These are phyloP conservation scores for Ceyx melanurus DNA, from an alignment of 2,113 vertebrate genomes.

Conservation along the genomic window DNA sequence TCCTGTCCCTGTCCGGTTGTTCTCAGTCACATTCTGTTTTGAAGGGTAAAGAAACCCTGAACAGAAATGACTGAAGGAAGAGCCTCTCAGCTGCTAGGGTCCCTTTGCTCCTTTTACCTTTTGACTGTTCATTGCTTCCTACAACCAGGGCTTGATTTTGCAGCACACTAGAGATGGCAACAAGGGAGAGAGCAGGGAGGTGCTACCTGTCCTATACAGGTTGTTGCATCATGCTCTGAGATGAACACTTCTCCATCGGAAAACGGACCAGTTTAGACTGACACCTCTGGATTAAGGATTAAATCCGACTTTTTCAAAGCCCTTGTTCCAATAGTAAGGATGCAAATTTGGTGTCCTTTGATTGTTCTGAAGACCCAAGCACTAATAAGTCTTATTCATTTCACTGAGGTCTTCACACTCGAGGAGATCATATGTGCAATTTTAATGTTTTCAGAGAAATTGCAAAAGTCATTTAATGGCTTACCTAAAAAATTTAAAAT, in stretches of 20 bases:
- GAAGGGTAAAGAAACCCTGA: background rate
- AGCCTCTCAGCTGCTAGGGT: background rate
- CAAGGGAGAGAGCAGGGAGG: background rate
- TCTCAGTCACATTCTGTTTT: background rate
- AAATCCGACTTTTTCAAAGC: background rate
- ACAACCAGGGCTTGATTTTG: background rate
- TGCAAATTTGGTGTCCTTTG: background rate
- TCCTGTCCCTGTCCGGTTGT: background rate
- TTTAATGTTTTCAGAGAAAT: no score
- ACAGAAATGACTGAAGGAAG: background rate
- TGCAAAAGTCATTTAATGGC: no score
- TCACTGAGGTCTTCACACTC: no score
- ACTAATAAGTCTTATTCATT: background rate
- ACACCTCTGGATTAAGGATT: background rate
- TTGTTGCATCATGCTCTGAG: background rate
- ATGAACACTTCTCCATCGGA: background rate
- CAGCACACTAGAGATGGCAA: background rate
- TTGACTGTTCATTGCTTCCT: background rate
- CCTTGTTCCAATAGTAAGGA: background rate
- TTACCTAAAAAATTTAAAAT: no score
- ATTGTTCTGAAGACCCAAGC: background rate
- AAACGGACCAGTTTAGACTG: background rate
- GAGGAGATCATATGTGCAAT: no score
- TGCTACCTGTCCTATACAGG: accelerated
- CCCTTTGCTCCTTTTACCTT: background rate